phyloP scores from a whole-genome alignment of 2,888 invertebrate species.

The Orchesella flavescens region DNA sequence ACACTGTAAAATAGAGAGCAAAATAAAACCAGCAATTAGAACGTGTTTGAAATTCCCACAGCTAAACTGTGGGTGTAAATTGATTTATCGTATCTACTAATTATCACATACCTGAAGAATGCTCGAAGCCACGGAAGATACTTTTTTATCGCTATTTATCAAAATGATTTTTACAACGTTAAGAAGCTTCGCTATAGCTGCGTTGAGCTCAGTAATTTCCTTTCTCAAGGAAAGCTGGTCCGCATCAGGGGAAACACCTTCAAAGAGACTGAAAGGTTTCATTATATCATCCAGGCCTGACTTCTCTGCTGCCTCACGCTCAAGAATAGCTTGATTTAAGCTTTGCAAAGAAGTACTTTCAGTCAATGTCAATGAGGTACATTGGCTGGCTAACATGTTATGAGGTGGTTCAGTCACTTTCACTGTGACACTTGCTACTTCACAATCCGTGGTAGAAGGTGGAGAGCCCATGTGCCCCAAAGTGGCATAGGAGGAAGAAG shows the following conservation, averaged over 20 bases:
- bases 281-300: slow-evolving; percentile 59
- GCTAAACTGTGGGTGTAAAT: background rate
- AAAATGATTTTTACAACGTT: slow-evolving; percentile 69
- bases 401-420: slow-evolving; percentile 12
- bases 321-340: slow-evolving; percentile 71
- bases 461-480: background rate
- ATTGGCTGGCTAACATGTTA: background rate
- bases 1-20: slow-evolving; percentile 60
- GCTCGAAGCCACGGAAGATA: slow-evolving; percentile 70
- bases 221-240: slow-evolving; percentile 61
- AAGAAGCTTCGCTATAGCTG: slow-evolving; percentile 66
- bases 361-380: slow-evolving; percentile 34
- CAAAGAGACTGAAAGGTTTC: slow-evolving; percentile 34
- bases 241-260: slow-evolving; percentile 55
- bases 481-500: background rate
- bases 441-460: background rate
- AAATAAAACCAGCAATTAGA: slow-evolving; percentile 12
- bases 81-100: background rate
- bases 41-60: too few relatives aligned
- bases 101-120: slow-evolving; percentile 68
- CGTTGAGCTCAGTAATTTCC: slow-evolving; percentile 68
- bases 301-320: slow-evolving; percentile 70
- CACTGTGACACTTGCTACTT: background rate
- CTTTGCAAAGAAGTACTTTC: slow-evolving; percentile 66
- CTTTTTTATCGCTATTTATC: slow-evolving; percentile 69